A percentile compares a stretch with the other conserved stretches of the same genome.
phyloP scores from a whole-genome alignment of 2,888 invertebrate genomes.

The Hofmannophila pseudospretella region DNA sequence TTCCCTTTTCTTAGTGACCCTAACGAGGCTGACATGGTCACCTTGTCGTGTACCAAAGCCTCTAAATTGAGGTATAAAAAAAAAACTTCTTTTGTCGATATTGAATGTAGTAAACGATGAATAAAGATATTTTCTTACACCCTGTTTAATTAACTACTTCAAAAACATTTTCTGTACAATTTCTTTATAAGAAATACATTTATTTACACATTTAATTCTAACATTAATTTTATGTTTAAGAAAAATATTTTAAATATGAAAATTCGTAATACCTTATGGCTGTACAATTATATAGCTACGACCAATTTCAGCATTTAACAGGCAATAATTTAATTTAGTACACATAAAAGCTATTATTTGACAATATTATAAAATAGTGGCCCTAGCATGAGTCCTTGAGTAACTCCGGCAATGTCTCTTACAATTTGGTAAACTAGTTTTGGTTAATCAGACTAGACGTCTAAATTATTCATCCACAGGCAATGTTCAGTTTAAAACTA shows the following conservation, averaged over 20 bases:
- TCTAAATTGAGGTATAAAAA: too few relatives aligned
- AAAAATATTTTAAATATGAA: constrained; percentile 48
- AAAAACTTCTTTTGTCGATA: too few relatives aligned
- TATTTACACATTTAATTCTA: constrained; percentile 38
- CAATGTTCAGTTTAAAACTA: constrained; percentile 9
- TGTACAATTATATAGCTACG: constrained; percentile 39
- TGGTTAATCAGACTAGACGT: constrained; percentile 26
- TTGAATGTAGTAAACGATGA: too few relatives aligned
- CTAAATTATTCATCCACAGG: constrained; percentile 12
- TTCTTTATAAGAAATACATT: constrained; percentile 38
- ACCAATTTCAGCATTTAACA: constrained; percentile 25
- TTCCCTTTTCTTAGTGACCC: too few relatives aligned
- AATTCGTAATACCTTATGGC: constrained; percentile 32
- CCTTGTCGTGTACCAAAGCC: too few relatives aligned
- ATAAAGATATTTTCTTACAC: too few relatives aligned
- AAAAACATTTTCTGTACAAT: constrained; percentile 35
- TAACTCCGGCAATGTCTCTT: constrained; percentile 14
- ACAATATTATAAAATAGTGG: constrained; percentile 21
- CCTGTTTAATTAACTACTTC: constrained; percentile 32
- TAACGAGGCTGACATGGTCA: too few relatives aligned
- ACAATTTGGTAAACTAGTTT: constrained; percentile 16
- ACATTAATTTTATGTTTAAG: constrained; percentile 37
- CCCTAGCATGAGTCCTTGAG: constrained; percentile 19
- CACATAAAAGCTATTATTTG: constrained; percentile 39
- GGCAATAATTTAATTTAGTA: constrained; percentile 18